phyloP scores from a whole-genome alignment of 2,888 invertebrate genomes.

The Nephrotoma flavescens region DNA sequence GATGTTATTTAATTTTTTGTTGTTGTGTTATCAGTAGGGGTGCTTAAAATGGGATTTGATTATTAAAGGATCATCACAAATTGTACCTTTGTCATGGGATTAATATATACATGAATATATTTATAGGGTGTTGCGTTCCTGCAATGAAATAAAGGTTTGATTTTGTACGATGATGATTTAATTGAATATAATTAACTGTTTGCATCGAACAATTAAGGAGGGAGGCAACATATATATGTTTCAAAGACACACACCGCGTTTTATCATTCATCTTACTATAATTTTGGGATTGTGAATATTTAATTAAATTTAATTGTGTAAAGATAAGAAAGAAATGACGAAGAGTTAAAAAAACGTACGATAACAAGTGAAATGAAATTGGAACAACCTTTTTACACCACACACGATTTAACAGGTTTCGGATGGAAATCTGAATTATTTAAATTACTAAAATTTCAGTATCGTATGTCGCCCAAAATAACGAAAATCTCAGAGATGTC shows the following conservation, averaged over 20 bases:
- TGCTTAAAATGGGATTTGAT: neutral
- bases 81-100: neutral
- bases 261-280: neutral
- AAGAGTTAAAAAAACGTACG: neutral
- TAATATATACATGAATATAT: neutral
- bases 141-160: neutral
- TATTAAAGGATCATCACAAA: neutral
- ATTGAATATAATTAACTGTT: neutral
- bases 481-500: too few relatives aligned
- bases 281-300: neutral
- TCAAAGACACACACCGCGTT: neutral
- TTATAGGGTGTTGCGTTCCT: neutral
- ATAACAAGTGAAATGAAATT: too few relatives aligned
- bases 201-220: neutral
- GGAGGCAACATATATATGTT: too few relatives aligned
- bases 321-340: neutral
- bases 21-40: neutral
- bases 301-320: neutral
- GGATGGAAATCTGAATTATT: too few relatives aligned
- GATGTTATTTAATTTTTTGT: neutral
- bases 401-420: too few relatives aligned
- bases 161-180: neutral
- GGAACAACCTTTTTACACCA: too few relatives aligned
- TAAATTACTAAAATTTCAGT: too few relatives aligned
- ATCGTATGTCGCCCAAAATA: too few relatives aligned